Base-by-base conservation (phyloP, 37 sponge, comb jelly and placozoan species). In the Diacarnus erythraeanus region DNA sequence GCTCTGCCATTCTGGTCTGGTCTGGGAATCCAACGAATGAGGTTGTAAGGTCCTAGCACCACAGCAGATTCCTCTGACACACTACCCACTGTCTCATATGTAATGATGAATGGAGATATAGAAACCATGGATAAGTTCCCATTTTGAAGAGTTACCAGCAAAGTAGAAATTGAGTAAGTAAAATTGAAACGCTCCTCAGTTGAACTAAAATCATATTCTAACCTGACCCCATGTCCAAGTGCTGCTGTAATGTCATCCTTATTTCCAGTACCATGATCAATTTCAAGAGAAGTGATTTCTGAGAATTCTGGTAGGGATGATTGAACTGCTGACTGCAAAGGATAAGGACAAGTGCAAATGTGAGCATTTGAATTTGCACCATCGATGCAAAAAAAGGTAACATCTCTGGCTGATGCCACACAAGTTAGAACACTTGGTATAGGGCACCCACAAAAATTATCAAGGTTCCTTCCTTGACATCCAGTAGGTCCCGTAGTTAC, bases 21-120 rank as follows among this genome's bases (percentile, higher is more conserved):
- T 23, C n/a, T 34, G 3, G 88, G 88, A 35, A 61, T 6, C 65
- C 86, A 92, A 10, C 89, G 73, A 8, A 83, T 54, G 12, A 79
- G 38, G 25, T 42, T 41, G 51, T 67, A 71, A 21, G 84, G 84
- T 3, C 80, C 89, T 0, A 80, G 39, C 35, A 92, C 72, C 3
- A 72, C 22, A 72, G 80, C 85, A 30, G 82, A 81, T 23, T 57
- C 47, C 29, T 47, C 78, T 10, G 71, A 64, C 22, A 81, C 82
- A 72, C 18, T 56, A 37, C 72, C 72, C 31, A 79, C 5, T 60
- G 2, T 22, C 2, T 57, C 20, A 56, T 51, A 77, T 1, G 34
- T 57, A 40, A 44, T 57, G 0, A 23, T 43, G 26, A 69, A 56
- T 30, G 70, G 6, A 34, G 27, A 29, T 6, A 40, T 21, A 2